A percentile compares a stretch with the other conserved stretches of the same genome.
Evolutionary conservation across 2,888 invertebrate species (phyloP).

Genomic region (Cheilosia vulpina): DNA sequence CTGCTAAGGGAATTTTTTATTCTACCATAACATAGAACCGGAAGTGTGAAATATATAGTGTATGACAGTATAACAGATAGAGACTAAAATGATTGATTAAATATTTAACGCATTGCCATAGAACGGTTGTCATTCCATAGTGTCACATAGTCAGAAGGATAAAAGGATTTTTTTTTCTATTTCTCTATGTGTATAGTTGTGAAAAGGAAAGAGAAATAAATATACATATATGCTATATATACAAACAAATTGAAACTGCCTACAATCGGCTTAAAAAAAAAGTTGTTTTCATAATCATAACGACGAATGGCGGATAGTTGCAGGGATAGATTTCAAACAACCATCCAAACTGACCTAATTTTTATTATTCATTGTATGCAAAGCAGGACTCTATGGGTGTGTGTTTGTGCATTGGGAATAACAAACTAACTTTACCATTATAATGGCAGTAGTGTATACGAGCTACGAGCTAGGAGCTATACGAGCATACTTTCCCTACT

Average conservation of each 20-base stretch:
- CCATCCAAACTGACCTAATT: conserved; percentile 65
- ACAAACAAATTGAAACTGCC: neutral
- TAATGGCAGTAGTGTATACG: conserved; percentile 1
- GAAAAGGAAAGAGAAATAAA: conserved; percentile 2
- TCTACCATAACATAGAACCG: conserved; percentile 39
- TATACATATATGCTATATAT: neutral
- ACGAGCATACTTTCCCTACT: conserved; percentile 17
- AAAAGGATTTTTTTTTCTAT: neutral
- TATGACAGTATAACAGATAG: conserved; percentile 27
- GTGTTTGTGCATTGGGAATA: conserved; percentile 37
- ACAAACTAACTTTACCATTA: conserved; percentile 30
- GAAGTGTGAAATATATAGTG: conserved; percentile 2
- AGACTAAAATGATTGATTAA: conserved; percentile 12
- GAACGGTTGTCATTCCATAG: conserved; percentile 17
- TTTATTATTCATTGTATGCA: conserved; percentile 71
- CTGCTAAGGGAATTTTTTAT: conserved; percentile 6
- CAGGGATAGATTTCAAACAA: conserved; percentile 20
- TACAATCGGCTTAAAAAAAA: conserved; percentile 10
- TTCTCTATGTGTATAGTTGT: neutral
- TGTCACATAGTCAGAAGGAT: neutral
- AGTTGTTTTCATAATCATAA: conserved; percentile 4
- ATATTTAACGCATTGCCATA: conserved; percentile 20
- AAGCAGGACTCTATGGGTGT: conserved; percentile 15
- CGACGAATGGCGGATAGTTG: conserved; percentile 22
- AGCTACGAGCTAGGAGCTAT: neutral